A percentile compares a stretch with the other conserved stretches of the same genome.
Evolutionary conservation across 1,140 invertebrate genomes (phyloP).

Genomic region (Centruroides vittatus): DNA sequence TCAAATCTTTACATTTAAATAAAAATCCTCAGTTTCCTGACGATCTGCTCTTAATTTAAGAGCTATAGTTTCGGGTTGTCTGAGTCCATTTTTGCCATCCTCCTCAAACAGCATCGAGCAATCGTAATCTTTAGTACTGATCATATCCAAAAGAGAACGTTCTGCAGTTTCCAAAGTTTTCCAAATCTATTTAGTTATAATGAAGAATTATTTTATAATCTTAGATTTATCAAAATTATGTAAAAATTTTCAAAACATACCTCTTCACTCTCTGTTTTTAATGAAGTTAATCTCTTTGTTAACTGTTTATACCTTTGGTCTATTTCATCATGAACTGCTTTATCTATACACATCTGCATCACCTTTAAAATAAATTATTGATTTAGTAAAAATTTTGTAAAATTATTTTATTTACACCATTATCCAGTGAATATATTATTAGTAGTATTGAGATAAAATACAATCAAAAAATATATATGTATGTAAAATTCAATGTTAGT

Average conservation of each 20-base stretch:
- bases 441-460: too few relatives aligned
- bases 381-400: too few relatives aligned
- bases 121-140: slow-evolving; percentile 63
- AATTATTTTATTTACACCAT: too few relatives aligned
- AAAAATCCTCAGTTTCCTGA: slow-evolving; percentile 78
- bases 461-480: too few relatives aligned
- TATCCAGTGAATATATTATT: too few relatives aligned
- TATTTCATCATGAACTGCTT: slow-evolving; percentile 58
- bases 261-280: slow-evolving; percentile 81
- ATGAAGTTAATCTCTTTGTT: slow-evolving; percentile 56
- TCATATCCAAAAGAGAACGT: slow-evolving; percentile 66
- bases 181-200: slow-evolving; percentile 41
- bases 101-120: slow-evolving; percentile 43
- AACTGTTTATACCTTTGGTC: slow-evolving; percentile 62
- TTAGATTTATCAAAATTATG: too few relatives aligned
- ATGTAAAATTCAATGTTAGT: too few relatives aligned
- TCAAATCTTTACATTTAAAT: slow-evolving; percentile 46
- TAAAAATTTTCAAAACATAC: slow-evolving; percentile 33
- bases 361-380: slow-evolving; percentile 28
- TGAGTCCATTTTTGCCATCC: slow-evolving; percentile 10
- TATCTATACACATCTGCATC: slow-evolving; percentile 33
- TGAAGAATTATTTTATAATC: neutral
- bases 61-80: slow-evolving; percentile 39
- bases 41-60: slow-evolving; percentile 55
- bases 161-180: slow-evolving; percentile 90